Evolutionary conservation across 2,113 vertebrate genomes (phyloP).

Genomic region (Cavia porcellus): DNA sequence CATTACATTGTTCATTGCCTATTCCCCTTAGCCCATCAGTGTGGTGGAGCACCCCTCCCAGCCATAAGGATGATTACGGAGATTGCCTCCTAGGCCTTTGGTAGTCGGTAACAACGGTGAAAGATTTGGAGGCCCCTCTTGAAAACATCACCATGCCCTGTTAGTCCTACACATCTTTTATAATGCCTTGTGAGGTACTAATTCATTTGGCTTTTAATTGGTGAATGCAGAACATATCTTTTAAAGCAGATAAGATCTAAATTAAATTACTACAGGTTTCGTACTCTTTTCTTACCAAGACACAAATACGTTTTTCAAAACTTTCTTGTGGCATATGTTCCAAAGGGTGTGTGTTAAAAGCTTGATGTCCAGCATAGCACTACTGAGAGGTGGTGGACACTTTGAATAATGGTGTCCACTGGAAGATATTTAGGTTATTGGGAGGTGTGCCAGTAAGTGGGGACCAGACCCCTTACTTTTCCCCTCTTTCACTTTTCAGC

Average conservation of each 20-base stretch:
- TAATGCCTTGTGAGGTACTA: neutral
- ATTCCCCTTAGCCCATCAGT: neutral
- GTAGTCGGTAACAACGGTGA: neutral
- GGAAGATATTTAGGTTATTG: neutral
- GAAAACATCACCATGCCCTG: neutral
- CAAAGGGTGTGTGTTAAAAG: neutral
- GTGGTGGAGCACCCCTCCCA: neutral
- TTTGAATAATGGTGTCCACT: neutral
- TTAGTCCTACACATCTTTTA: neutral
- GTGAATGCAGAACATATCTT: neutral
- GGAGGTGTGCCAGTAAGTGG: neutral
- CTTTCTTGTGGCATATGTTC: neutral
- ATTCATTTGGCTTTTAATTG: constrained; percentile 1
- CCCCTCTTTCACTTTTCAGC: neutral
- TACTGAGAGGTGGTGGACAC: neutral
- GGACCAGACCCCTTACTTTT: neutral
- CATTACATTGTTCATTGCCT: neutral
- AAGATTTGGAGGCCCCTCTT: neutral
- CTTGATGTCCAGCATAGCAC: neutral
- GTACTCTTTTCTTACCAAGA: neutral
- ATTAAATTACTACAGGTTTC: constrained; percentile 21
- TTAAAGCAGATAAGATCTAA: neutral
- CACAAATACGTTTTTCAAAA: neutral
- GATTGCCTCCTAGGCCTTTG: neutral
- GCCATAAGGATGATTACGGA: neutral